Conservation (phyloP, 2,888 invertebrate species). For the Amaurobius ferox region DNA sequence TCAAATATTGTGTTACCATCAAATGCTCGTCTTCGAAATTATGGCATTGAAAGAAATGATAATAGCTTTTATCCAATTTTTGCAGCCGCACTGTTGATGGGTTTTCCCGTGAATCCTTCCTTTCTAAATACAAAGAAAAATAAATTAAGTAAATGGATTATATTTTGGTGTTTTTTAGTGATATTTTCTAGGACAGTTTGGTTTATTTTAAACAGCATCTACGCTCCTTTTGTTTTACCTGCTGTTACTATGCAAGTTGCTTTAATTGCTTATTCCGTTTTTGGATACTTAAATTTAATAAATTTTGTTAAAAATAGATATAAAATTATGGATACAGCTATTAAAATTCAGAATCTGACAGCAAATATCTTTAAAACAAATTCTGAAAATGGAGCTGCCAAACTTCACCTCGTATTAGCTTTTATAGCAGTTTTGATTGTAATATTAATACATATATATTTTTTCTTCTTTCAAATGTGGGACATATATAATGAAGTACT, state of each 20-base stretch:
- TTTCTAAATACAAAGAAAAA: background rate
- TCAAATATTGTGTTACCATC: no score
- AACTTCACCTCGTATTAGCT: background rate
- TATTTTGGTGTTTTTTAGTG: conserved; percentile 30
- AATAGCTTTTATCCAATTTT: conserved; percentile 27
- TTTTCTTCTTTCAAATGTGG: conserved; percentile 32
- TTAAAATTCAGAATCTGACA: background rate
- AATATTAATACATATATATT: background rate
- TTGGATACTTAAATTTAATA: conserved; percentile 36
- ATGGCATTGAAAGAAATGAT: no score
- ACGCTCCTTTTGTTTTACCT: background rate
- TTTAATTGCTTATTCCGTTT: background rate
- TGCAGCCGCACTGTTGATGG: background rate
- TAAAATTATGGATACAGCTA: background rate
- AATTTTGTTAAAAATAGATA: conserved; percentile 3
- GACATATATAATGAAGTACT: background rate
- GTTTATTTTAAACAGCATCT: background rate
- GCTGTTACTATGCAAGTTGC: conserved; percentile 10
- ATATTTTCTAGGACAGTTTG: conserved; percentile 16
- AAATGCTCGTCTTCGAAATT: no score
- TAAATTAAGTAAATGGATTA: background rate
- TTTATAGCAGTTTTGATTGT: background rate
- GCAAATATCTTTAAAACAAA: background rate
- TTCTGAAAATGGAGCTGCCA: background rate
- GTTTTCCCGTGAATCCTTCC: conserved; percentile 16